These are phyloP conservation scores for Neoniphon sammara DNA, from an alignment of 2,797 vertebrate genomes.

Conservation along the genomic window DNA sequence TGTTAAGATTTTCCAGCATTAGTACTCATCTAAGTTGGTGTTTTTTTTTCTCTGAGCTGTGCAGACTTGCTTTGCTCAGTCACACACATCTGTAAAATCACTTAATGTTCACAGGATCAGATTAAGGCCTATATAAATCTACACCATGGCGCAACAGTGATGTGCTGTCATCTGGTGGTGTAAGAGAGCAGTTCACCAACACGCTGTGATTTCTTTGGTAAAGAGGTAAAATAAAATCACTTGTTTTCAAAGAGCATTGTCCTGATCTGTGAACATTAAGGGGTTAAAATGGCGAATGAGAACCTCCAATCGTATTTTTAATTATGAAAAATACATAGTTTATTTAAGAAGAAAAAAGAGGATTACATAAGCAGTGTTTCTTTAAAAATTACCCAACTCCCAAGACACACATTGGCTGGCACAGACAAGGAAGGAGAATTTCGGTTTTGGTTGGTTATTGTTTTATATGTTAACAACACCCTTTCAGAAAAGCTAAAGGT, in stretches of 20 bases:
- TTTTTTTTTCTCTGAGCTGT: too few species aligned
- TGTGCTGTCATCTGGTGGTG: slow-evolving; percentile 54
- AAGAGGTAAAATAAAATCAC: too few species aligned
- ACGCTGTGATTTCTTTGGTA: background rate
- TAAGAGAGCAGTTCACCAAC: background rate
- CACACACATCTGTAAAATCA: background rate
- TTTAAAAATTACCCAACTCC: background rate
- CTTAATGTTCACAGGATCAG: background rate
- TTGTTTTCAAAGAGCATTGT: too few species aligned
- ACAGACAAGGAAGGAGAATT: background rate
- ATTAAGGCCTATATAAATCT: background rate
- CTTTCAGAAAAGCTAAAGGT: background rate
- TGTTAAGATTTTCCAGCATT: too few species aligned
- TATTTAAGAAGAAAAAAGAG: slow-evolving; percentile 12
- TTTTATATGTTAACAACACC: background rate
- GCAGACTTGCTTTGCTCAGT: too few species aligned
- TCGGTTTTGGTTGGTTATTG: background rate
- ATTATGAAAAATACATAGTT: slow-evolving; percentile 17
- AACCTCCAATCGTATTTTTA: background rate
- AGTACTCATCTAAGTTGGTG: background rate
- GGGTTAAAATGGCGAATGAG: background rate
- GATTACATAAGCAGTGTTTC: background rate
- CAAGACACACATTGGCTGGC: background rate
- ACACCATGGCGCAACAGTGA: background rate
- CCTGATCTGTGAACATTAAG: background rate